Percentiles rank a stretch among this genome's conserved stretches.
phyloP scores from a whole-genome alignment of 2,797 vertebrate genomes.

The Sebastes minor region DNA sequence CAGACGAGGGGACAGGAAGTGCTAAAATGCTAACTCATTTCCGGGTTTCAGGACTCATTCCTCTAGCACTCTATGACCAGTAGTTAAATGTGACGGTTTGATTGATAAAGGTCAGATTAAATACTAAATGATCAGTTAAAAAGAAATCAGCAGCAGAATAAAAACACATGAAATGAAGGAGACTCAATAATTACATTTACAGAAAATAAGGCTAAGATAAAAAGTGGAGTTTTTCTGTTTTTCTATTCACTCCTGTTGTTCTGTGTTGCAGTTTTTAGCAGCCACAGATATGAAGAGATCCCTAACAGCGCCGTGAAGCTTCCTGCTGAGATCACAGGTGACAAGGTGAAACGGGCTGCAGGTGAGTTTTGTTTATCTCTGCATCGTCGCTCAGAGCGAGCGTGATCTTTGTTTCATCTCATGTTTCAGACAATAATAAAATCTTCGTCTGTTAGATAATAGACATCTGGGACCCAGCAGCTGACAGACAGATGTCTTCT shows the following conservation, averaged over 20 bases:
- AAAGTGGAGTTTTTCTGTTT: too few relatives aligned
- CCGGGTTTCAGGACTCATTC: too few relatives aligned
- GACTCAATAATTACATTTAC: too few relatives aligned
- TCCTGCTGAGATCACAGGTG: not conserved
- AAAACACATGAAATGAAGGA: too few relatives aligned
- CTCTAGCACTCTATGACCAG: too few relatives aligned
- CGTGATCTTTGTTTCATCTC: not conserved
- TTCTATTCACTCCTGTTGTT: too few relatives aligned
- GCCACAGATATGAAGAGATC: not conserved
- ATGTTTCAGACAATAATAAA: not conserved
- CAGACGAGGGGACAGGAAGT: too few relatives aligned
- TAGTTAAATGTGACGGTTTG: fast-evolving
- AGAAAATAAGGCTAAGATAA: too few relatives aligned
- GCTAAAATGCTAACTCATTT: too few relatives aligned
- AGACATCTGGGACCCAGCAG: not conserved
- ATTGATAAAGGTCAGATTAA: too few relatives aligned
- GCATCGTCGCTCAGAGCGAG: not conserved
- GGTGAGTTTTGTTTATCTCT: not conserved
- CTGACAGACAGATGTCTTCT: not conserved
- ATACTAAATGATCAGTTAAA: too few relatives aligned
- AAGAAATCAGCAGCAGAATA: too few relatives aligned
- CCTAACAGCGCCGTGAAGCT: not conserved
- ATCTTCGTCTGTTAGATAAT: not conserved
- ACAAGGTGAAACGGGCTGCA: not conserved
- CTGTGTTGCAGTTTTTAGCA: not conserved